Evolutionary conservation across 1,140 invertebrate species (phyloP).

Genomic region (Fragariocoptes setiger): DNA sequence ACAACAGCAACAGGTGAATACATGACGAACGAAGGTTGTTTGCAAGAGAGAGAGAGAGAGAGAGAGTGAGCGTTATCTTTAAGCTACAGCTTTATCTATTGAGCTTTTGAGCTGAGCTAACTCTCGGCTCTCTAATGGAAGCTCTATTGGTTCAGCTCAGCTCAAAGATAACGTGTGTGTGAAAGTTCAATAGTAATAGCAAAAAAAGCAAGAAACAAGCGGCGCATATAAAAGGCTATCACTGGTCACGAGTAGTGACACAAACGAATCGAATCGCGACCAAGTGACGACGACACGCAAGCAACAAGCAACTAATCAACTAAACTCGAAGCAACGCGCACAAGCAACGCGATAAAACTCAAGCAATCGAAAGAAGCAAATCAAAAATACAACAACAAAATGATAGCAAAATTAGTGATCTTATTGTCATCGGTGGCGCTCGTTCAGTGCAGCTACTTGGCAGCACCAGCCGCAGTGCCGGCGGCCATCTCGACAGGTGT

Average conservation of each 20-base stretch:
- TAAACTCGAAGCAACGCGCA: neutral
- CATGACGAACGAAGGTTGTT: neutral
- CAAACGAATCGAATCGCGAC: neutral
- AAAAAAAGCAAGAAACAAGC: no score
- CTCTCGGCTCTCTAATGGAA: neutral
- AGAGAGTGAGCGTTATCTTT: neutral
- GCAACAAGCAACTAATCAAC: neutral
- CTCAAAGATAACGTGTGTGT: no score
- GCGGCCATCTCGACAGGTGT: neutral
- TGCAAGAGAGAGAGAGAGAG: no score
- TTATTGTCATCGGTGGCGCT: neutral
- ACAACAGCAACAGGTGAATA: neutral
- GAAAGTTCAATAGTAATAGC: no score
- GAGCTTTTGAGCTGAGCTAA: neutral
- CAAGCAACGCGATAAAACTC: neutral
- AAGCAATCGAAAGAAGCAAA: neutral
- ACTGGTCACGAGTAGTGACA: neutral
- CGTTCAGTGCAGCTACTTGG: neutral
- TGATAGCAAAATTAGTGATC: neutral
- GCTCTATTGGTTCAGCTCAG: no score
- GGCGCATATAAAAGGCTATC: no score
- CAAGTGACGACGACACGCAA: neutral
- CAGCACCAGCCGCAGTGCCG: neutral
- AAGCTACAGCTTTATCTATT: neutral
- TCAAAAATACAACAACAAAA: neutral